Evolutionary conservation across 2,797 vertebrate species (phyloP).

Genomic region (Mergus octosetaceus): DNA sequence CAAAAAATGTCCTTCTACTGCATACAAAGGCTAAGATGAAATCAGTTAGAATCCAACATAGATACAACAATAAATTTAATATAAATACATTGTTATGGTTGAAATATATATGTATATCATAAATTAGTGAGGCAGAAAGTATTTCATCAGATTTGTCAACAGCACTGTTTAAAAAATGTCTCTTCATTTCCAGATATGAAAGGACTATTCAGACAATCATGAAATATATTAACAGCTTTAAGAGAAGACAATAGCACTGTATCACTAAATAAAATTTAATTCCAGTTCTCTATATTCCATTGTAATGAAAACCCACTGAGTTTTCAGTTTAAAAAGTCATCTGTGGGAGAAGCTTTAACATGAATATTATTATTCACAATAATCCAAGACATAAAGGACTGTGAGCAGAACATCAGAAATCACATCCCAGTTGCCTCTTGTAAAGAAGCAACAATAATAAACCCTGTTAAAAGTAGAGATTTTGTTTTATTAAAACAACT

Average conservation of each 20-base stretch:
- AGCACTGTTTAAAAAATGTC: not conserved
- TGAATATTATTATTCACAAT: not conserved
- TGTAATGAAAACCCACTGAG: not conserved
- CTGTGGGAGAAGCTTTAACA: not conserved
- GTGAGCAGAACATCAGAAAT: not conserved
- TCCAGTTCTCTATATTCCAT: not conserved
- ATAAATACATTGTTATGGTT: not conserved
- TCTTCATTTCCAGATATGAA: not conserved
- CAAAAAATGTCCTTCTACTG: fast-evolving
- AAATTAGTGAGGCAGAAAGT: not conserved
- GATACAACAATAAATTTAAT: not conserved
- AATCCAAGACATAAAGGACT: not conserved
- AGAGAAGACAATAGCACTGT: not conserved
- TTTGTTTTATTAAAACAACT: not conserved
- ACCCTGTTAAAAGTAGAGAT: not conserved
- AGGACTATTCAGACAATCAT: not conserved
- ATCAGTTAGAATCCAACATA: not conserved
- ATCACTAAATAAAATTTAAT: not conserved
- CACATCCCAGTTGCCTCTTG: not conserved
- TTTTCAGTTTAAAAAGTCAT: not conserved
- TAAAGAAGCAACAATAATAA: not conserved
- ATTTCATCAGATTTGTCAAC: not conserved
- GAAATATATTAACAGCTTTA: not conserved
- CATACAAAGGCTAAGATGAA: not conserved
- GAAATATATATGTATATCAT: not conserved